Conservation (phyloP, 2,888 invertebrate species). For the Ommatoiulus sabulosus region DNA sequence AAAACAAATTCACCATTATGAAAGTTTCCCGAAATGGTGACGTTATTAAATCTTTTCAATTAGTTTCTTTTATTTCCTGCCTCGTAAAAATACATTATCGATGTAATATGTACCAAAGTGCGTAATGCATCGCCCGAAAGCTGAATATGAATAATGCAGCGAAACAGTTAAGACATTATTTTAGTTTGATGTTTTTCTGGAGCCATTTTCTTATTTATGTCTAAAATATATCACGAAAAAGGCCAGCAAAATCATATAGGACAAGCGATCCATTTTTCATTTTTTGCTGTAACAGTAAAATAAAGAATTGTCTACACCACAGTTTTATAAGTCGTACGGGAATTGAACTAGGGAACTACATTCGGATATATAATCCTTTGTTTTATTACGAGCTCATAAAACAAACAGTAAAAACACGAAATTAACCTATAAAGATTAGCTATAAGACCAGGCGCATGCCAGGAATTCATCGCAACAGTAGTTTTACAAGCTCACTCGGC, state of each 20-base stretch:
- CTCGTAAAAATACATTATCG: not conserved
- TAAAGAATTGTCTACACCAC: slow-evolving; percentile 22
- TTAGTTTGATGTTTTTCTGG: not conserved
- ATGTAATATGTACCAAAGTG: not conserved
- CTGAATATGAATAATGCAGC: not conserved
- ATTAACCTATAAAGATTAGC: slow-evolving; percentile 34
- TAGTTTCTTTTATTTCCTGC: not conserved
- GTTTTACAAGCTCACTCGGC: not conserved
- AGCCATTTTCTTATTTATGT: not conserved
- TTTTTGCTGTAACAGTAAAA: slow-evolving; percentile 6
- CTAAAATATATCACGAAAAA: not conserved
- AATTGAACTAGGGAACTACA: slow-evolving; percentile 28
- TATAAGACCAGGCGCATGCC: slow-evolving; percentile 20
- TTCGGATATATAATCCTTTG: slow-evolving; percentile 34
- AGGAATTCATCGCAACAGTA: not conserved
- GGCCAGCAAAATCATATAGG: not conserved
- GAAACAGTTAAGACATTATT: not conserved
- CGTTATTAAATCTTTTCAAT: not conserved
- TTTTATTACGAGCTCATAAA: slow-evolving; percentile 34
- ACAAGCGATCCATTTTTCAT: slow-evolving; percentile 17
- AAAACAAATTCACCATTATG: too few species aligned
- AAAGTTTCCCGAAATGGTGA: too few species aligned
- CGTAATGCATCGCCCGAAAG: not conserved
- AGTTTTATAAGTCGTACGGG: slow-evolving; percentile 27
- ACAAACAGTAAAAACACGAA: slow-evolving; percentile 34